These are phyloP conservation scores for Sepioteuthis lessoniana DNA, from an alignment of 2,888 invertebrate species.

Conservation along the genomic window DNA sequence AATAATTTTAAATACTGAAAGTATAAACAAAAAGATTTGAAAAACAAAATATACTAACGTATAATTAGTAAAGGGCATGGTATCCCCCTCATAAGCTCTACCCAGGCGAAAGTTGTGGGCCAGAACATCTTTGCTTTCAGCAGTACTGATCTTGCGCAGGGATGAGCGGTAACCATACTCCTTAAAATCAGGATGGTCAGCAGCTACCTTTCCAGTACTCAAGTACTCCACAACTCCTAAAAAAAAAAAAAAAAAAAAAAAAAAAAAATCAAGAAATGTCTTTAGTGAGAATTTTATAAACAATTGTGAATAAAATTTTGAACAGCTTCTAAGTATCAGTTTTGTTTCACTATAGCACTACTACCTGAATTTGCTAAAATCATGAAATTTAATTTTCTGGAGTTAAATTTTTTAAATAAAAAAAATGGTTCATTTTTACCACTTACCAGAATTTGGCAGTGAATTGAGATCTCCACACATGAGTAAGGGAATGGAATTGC, in stretches of 20 bases:
- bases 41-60: constrained; percentile 82
- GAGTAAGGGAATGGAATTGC: constrained; percentile 87
- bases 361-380: too few species aligned
- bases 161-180: constrained; percentile 93
- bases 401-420: too few species aligned
- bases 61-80: constrained; percentile 98
- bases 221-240: constrained; percentile 96
- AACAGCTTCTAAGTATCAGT: neutral
- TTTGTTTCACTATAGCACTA: too few species aligned
- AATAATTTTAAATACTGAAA: too few species aligned
- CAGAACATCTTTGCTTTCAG: constrained; percentile 78
- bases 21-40: neutral
- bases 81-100: constrained; percentile 92
- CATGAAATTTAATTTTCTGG: too few species aligned
- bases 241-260: constrained; percentile 56
- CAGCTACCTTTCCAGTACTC: constrained; percentile 89
- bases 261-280: constrained; percentile 14
- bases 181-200: constrained; percentile 96
- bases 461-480: constrained; percentile 99
- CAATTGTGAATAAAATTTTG: neutral
- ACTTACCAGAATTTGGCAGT: constrained; percentile 90
- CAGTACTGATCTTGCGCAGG: constrained; percentile 86
- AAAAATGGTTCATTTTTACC: too few species aligned
- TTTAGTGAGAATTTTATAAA: neutral
- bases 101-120: constrained; percentile 96